phyloP scores from a whole-genome alignment of 2,888 invertebrate species.

The Diadegma fenestrale region DNA sequence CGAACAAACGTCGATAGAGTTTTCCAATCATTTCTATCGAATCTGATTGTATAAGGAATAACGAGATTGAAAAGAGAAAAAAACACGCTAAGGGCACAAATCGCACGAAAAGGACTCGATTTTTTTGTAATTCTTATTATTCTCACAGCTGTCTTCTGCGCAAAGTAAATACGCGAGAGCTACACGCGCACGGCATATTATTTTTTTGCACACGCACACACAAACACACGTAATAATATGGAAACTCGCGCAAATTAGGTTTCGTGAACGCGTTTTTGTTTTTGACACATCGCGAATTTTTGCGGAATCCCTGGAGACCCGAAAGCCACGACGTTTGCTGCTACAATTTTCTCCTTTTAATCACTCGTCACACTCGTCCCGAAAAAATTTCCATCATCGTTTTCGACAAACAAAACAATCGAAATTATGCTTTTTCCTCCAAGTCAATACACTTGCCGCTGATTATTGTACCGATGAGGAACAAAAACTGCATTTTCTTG shows the following conservation, averaged over 20 bases:
- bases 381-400: neutral
- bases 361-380: conserved; percentile 5
- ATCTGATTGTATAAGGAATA: neutral
- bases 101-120: neutral
- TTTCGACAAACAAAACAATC: conserved; percentile 6
- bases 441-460: conserved; percentile 41
- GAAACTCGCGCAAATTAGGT: conserved; percentile 3
- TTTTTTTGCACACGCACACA: conserved; percentile 8
- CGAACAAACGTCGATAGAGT: conserved; percentile 13
- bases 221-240: neutral
- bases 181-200: conserved; percentile 24
- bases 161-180: conserved; percentile 18
- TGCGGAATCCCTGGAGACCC: neutral
- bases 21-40: conserved; percentile 22
- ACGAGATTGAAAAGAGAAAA: neutral
- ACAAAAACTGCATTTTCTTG: conserved; percentile 4
- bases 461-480: conserved; percentile 16
- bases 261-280: conserved; percentile 15
- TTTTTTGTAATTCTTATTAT: conserved; percentile 11
- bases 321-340: neutral
- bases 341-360: neutral
- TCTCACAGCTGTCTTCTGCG: conserved; percentile 8
- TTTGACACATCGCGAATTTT: conserved; percentile 14
- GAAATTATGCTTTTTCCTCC: conserved; percentile 22
- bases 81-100: neutral